phyloP scores from a whole-genome alignment of 53 echinoderm and acorn worm species.

The Hippasteria phrygiana region DNA sequence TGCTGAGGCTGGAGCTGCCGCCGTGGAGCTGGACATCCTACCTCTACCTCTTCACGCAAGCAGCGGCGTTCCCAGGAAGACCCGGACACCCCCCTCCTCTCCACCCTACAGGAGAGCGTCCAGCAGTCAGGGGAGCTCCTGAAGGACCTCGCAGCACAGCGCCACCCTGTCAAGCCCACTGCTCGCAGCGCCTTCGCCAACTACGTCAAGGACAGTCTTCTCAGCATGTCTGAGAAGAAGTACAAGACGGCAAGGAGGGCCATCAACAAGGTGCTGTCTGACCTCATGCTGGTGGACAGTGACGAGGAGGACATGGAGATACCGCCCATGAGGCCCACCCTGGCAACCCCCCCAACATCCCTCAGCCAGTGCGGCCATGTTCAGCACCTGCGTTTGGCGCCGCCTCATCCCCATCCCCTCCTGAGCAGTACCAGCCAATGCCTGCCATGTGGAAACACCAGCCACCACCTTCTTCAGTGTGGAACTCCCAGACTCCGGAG shows the following conservation, averaged over 20 bases:
- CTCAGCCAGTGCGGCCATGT: conserved; percentile 20
- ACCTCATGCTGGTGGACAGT: conserved; percentile 10
- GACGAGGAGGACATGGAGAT: conserved; percentile 16
- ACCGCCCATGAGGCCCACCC: background rate
- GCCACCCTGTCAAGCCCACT: background rate
- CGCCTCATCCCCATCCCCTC: background rate
- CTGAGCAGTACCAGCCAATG: conserved; percentile 48
- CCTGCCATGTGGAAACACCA: conserved; percentile 26
- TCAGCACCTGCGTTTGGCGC: conserved; percentile 51
- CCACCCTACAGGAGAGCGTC: conserved; percentile 20
- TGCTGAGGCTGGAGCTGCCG: background rate
- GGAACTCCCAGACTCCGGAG: conserved; percentile 40
- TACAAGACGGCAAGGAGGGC: background rate
- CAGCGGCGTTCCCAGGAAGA: background rate
- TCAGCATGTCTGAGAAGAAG: conserved; percentile 32
- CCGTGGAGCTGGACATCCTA: background rate
- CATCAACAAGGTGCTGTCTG: conserved; percentile 18
- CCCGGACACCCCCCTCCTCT: background rate
- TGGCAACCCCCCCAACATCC: background rate
- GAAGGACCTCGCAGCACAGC: background rate
- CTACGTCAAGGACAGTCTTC: conserved; percentile 11
- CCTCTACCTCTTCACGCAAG: background rate
- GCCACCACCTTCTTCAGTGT: conserved; percentile 31
- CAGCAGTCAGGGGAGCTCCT: conserved; percentile 20
- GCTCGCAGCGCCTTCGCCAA: background rate